Conservation (phyloP, 2,797 vertebrate species). For the Tenualosa thibaudeaui region DNA sequence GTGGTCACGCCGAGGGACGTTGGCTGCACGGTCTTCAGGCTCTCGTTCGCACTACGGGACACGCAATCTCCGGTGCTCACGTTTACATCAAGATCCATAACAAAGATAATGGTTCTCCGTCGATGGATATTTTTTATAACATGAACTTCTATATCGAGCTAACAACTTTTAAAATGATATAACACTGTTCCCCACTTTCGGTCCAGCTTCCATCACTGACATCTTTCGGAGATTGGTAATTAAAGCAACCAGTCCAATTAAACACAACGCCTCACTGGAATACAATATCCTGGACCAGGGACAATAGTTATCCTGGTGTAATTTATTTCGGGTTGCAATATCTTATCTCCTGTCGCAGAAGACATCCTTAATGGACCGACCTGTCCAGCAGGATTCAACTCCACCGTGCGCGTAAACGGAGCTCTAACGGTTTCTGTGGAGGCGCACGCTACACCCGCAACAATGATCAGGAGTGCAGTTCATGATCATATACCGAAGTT, state of each 20-base stretch:
- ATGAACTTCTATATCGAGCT: neutral
- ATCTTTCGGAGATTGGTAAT: neutral
- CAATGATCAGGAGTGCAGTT: neutral
- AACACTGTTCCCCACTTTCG: constrained; percentile 5
- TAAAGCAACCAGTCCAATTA: neutral
- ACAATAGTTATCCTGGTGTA: neutral
- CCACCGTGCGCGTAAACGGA: neutral
- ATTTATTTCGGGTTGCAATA: neutral
- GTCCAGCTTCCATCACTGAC: neutral
- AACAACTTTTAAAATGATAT: constrained; percentile 10
- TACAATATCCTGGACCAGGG: neutral
- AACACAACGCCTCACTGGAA: neutral
- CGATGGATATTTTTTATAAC: neutral
- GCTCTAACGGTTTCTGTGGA: neutral
- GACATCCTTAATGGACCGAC: constrained; percentile 7
- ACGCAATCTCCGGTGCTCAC: constrained; percentile 15
- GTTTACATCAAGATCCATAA: constrained; percentile 19
- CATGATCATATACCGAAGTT: neutral
- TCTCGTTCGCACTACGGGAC: constrained; percentile 10
- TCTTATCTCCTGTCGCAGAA: neutral
- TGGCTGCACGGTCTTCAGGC: neutral
- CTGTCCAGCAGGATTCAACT: constrained; percentile 9
- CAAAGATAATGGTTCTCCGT: constrained; percentile 12
- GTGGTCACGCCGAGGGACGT: constrained; percentile 3
- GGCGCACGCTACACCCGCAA: neutral